phyloP scores from a whole-genome alignment of 2,113 vertebrate genomes.

The Paratilapia polleni region DNA sequence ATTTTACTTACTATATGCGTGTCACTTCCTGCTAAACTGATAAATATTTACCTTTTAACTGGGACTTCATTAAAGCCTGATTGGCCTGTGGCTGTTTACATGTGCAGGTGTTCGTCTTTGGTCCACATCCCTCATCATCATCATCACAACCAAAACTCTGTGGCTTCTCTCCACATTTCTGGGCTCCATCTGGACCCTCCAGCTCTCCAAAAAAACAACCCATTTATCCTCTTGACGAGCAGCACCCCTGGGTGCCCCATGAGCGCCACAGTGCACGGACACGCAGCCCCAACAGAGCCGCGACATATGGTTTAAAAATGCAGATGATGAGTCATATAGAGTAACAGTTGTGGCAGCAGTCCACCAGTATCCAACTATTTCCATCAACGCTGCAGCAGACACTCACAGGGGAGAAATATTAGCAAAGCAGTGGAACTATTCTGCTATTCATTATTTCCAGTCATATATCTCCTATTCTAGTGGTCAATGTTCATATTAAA shows the following conservation, averaged over 20 bases:
- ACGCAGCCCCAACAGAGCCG: neutral
- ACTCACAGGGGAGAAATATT: neutral
- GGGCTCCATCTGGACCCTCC: conserved; percentile 38
- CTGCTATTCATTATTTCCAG: neutral
- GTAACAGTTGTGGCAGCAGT: neutral
- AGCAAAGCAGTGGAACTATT: neutral
- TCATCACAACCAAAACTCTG: neutral
- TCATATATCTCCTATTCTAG: neutral
- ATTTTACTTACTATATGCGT: neutral
- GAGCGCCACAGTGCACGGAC: neutral
- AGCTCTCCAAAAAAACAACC: conserved; percentile 1
- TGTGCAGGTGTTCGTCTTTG: neutral
- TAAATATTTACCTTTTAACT: conserved; percentile 1
- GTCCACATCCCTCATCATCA: neutral
- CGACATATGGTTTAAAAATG: conserved; percentile 18
- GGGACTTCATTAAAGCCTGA: neutral
- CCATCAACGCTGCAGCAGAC: neutral
- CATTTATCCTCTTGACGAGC: conserved; percentile 8
- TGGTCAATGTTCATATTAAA: neutral
- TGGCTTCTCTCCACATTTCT: neutral
- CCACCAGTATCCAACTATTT: neutral
- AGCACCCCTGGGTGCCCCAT: neutral
- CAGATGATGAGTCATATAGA: neutral
- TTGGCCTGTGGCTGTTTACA: neutral
- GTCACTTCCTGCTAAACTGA: neutral